Base-by-base conservation (phyloP, 2,113 vertebrate species). In the Nematolebias whitei region DNA sequence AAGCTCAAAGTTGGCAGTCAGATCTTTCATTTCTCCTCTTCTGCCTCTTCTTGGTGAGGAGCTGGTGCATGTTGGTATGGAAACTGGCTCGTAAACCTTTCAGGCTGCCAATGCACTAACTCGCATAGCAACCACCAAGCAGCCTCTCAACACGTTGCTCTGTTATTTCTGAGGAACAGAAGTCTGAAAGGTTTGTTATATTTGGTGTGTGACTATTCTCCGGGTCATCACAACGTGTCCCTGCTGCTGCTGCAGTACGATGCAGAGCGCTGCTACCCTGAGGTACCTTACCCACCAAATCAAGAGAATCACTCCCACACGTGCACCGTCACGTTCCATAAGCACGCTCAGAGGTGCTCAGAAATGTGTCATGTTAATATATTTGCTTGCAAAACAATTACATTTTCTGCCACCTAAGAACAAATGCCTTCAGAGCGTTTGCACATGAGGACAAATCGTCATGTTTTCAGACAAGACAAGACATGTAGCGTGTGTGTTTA, bases 41-140 rank as follows among this genome's bases (percentile, higher is more conserved):
- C 26, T 10, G 35, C 63, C 55, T 74, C 63, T 52, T 19, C 63
- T 79, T 57, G 63, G 71, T 65, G 71, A 49, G 74, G 29, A 78
- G 57, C 71, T 70, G 16, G 65, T 39, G 45, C 26, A 22, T 87
- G 88, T 90, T 90, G 88, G 87, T 90, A 90, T 90, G 88, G 88
- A 86, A 90, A 90, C 88, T 84, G 85, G 84, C 74, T 86, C 60
- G 59, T 82, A 74, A 87, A 82, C 44, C 71, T 66, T 80, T 82
- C 83, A 73, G 73, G 85, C 84, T 90, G 85, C 86, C 72, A 87
- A 87, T 47, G 65, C 71, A 55, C 81, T 39, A 85, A 78, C 78
- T 88, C 78, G 9, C 88, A 84, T 86, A 79, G 87, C 88, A 88
- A 87, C 87, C 76, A 78, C 47, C 60, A 75, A 68, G 63, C 72